These are phyloP conservation scores for Cerceris rybyensis DNA, from an alignment of 2,888 invertebrate species.

Conservation along the genomic window DNA sequence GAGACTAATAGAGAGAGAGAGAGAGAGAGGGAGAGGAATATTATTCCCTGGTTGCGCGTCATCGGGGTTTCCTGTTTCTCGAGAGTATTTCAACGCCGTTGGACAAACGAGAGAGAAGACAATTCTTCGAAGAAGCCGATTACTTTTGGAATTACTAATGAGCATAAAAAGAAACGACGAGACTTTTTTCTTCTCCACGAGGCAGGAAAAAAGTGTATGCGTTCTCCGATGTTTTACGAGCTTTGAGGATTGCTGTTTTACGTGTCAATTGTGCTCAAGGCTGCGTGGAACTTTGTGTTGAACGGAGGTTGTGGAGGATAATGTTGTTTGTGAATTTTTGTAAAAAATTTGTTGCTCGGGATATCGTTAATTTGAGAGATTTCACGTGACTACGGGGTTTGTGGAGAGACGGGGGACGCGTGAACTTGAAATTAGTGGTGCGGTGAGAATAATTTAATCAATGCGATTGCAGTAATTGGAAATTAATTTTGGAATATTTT, in stretches of 20 bases:
- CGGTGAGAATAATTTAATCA: no score
- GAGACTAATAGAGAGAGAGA: background rate
- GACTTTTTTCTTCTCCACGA: background rate
- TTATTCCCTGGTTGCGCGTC: background rate
- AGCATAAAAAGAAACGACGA: background rate
- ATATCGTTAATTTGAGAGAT: no score
- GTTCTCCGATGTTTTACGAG: background rate
- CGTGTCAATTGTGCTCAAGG: no score
- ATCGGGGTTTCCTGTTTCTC: slow-evolving; percentile 1
- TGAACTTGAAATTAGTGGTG: no score
- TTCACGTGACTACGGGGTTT: no score
- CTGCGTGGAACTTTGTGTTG: no score
- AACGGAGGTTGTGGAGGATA: no score
- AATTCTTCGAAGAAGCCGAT: background rate
- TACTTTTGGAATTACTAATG: background rate
- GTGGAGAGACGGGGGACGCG: no score
- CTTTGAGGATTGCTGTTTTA: background rate
- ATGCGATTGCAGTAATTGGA: no score
- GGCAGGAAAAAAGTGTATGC: background rate
- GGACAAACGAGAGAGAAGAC: background rate
- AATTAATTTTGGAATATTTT: no score
- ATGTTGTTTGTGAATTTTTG: no score
- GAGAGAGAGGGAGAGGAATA: background rate
- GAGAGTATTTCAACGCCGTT: background rate
- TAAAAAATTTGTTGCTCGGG: no score